These are phyloP conservation scores for Lepilemur septentrionalis DNA, from an alignment of 2,797 vertebrate genomes.

Conservation along the genomic window DNA sequence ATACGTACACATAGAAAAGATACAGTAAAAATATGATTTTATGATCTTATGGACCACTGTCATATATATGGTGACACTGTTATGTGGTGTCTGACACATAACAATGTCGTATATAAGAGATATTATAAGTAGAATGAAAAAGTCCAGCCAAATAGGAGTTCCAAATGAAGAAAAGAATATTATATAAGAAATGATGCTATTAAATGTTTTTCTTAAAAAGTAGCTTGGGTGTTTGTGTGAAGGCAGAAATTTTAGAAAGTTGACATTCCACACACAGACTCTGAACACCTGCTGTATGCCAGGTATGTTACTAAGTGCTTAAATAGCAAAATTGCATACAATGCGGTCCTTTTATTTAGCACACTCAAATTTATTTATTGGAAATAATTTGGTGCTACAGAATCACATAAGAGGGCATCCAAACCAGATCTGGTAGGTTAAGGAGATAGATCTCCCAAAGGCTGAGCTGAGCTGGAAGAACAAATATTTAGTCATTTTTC, in stretches of 20 bases:
- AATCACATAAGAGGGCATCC: background rate
- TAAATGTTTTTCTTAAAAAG: conserved; percentile 38
- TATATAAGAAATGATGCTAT: background rate
- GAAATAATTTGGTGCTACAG: background rate
- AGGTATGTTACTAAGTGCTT: background rate
- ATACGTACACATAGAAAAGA: background rate
- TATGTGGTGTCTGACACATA: background rate
- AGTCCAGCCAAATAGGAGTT: background rate
- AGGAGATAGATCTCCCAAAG: background rate
- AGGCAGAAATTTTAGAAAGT: background rate
- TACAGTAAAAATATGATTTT: background rate
- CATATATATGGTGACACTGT: background rate
- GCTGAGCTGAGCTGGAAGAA: background rate
- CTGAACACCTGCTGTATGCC: background rate
- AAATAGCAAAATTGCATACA: background rate
- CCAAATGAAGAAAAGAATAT: background rate
- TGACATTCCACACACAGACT: background rate
- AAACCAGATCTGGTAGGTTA: background rate
- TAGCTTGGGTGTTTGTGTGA: background rate
- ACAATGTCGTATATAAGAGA: background rate
- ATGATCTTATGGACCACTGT: background rate
- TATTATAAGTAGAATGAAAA: background rate
- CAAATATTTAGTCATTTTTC: background rate
- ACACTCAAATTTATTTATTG: background rate
- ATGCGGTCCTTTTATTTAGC: background rate